Evolutionary conservation across 2,888 invertebrate genomes (phyloP).

Genomic region (Caenorhabditis becei): DNA sequence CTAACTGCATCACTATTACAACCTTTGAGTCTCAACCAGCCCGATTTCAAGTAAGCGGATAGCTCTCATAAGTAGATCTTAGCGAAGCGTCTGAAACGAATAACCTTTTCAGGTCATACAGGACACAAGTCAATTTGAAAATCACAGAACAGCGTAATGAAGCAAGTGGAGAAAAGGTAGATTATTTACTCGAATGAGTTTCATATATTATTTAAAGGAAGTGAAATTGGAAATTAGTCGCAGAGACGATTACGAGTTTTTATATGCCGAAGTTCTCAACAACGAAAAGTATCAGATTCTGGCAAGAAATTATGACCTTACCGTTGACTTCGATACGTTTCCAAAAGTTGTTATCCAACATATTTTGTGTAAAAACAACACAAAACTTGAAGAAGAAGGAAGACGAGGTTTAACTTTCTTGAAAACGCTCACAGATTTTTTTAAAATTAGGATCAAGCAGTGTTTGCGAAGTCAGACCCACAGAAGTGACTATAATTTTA

Average conservation of each 20-base stretch:
- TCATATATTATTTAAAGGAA: constrained; percentile 18
- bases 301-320: constrained; percentile 48
- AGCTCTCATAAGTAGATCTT: too few relatives aligned
- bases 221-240: constrained; percentile 53
- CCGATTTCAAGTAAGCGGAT: constrained; percentile 57
- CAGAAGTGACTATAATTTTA: constrained; percentile 42
- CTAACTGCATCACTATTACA: constrained; percentile 41
- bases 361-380: constrained; percentile 41
- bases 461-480: constrained; percentile 15
- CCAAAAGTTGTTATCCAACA: constrained; percentile 51
- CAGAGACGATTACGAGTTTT: constrained; percentile 55
- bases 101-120: constrained; percentile 50
- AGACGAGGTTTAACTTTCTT: not conserved
- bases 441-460: too few relatives aligned
- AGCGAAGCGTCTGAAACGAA: too few relatives aligned
- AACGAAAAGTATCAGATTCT: constrained; percentile 56
- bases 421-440: too few relatives aligned
- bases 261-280: constrained; percentile 47
- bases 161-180: constrained; percentile 37
- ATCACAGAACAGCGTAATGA: constrained; percentile 51
- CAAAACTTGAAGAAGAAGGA: not conserved
- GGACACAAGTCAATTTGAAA: constrained; percentile 39
- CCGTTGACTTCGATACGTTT: constrained; percentile 57
- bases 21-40: constrained; percentile 24
- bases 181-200: not conserved